These are phyloP conservation scores for Drosophila sulfurigaster DNA, from an alignment of 1,140 invertebrate genomes.

Conservation along the genomic window DNA sequence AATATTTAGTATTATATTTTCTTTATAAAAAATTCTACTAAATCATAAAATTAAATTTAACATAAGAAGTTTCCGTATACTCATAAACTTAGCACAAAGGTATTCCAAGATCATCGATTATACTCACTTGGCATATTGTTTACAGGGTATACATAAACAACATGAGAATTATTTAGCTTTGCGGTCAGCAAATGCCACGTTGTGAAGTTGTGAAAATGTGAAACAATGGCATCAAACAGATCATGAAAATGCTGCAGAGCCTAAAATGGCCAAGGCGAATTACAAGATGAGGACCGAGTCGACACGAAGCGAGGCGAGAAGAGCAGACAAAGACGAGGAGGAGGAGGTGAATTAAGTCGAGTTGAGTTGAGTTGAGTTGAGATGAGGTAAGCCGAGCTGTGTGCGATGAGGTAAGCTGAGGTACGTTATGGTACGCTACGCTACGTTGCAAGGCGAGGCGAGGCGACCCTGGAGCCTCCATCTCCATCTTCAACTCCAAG, in stretches of 20 bases:
- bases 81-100: too few species aligned
- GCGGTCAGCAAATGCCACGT: slow-evolving; percentile 37
- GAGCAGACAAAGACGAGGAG: too few species aligned
- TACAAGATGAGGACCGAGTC: slow-evolving; percentile 39
- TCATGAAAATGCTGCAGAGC: slow-evolving; percentile 65
- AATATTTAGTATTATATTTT: too few species aligned
- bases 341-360: not conserved
- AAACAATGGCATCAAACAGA: slow-evolving; percentile 71
- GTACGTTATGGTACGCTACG: slow-evolving; percentile 33
- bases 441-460: slow-evolving; percentile 1
- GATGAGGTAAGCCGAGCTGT: slow-evolving; percentile 2
- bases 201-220: slow-evolving; percentile 73
- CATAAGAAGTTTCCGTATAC: too few species aligned
- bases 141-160: slow-evolving; percentile 26
- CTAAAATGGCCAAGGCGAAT: slow-evolving; percentile 78
- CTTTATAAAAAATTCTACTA: too few species aligned
- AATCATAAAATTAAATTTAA: too few species aligned
- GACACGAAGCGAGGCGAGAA: too few species aligned
- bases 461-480: slow-evolving; percentile 35
- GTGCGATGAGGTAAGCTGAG: not conserved
- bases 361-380: not conserved
- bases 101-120: not conserved
- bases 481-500: slow-evolving; percentile 8
- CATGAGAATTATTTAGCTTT: slow-evolving; percentile 51
- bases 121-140: too few species aligned